These are phyloP conservation scores for Oreochromis mossambicus DNA, from an alignment of 2,797 vertebrate species.

Conservation along the genomic window DNA sequence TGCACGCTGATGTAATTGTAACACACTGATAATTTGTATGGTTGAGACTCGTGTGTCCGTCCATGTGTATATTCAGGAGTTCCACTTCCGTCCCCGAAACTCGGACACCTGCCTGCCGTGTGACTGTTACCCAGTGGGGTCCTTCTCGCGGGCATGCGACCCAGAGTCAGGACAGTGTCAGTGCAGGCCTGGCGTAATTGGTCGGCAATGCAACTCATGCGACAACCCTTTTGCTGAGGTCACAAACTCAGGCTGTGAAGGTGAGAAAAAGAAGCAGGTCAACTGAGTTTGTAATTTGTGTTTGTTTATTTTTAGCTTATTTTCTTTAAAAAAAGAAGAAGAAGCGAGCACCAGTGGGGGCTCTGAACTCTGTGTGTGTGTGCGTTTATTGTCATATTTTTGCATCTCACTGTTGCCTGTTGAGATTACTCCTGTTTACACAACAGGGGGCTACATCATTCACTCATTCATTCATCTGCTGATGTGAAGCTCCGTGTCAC, in stretches of 20 bases:
- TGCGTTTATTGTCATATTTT: neutral
- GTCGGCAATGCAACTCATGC: constrained; percentile 93
- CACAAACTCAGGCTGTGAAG: constrained; percentile 89
- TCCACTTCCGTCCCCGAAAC: constrained; percentile 85
- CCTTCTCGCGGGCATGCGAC: constrained; percentile 91
- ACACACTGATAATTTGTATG: neutral
- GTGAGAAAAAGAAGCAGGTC: constrained; percentile 66
- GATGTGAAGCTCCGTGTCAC: neutral
- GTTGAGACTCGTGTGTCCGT: neutral
- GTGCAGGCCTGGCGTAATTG: constrained; percentile 92
- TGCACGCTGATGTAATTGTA: neutral
- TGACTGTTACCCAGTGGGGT: constrained; percentile 96
- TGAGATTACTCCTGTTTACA: neutral
- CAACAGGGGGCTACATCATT: neutral
- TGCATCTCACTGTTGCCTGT: neutral
- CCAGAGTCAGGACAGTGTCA: constrained; percentile 88
- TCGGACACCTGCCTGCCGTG: constrained; percentile 91
- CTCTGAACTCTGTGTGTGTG: neutral
- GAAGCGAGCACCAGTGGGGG: neutral
- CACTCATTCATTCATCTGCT: neutral
- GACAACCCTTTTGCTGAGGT: constrained; percentile 97
- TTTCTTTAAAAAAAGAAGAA: neutral
- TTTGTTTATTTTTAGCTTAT: neutral
- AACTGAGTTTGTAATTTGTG: neutral
- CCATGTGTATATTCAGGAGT: constrained; percentile 78